These are phyloP conservation scores for Toxotes jaculatrix DNA, from an alignment of 2,113 vertebrate genomes.

Conservation along the genomic window DNA sequence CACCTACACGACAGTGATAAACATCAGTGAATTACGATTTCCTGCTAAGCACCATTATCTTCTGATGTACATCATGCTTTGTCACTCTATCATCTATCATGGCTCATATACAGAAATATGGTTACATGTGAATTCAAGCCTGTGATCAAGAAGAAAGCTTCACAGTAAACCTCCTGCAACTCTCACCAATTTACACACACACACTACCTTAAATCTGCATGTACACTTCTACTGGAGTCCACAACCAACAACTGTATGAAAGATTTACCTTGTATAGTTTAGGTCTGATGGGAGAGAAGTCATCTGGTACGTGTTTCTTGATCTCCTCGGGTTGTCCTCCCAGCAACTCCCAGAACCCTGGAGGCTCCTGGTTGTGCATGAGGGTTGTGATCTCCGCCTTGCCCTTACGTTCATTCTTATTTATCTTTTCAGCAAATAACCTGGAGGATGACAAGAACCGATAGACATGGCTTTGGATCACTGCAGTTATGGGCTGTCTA, in stretches of 20 bases:
- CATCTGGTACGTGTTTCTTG: constrained; percentile 90
- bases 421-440: constrained; percentile 97
- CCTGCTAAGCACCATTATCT: neutral
- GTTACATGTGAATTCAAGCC: neutral
- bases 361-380: constrained; percentile 89
- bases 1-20: constrained; percentile 82
- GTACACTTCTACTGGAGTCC: neutral
- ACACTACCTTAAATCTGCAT: neutral
- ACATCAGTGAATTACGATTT: neutral
- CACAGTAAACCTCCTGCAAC: neutral
- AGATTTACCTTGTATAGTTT: constrained; percentile 95
- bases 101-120: neutral
- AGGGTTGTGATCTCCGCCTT: constrained; percentile 91
- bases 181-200: neutral
- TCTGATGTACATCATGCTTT: too few species aligned
- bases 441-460: constrained; percentile 69
- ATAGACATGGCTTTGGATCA: neutral
- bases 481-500: neutral
- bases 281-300: constrained; percentile 91
- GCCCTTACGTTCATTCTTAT: constrained; percentile 96
- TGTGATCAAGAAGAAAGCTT: constrained; percentile 3
- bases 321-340: constrained; percentile 95
- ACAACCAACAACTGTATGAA: neutral
- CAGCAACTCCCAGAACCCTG: constrained; percentile 91
- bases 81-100: too few species aligned